Percentiles rank a stretch among this genome's conserved stretches.
Evolutionary conservation across 2,113 vertebrate species (phyloP).

Genomic region (Danio rerio): DNA sequence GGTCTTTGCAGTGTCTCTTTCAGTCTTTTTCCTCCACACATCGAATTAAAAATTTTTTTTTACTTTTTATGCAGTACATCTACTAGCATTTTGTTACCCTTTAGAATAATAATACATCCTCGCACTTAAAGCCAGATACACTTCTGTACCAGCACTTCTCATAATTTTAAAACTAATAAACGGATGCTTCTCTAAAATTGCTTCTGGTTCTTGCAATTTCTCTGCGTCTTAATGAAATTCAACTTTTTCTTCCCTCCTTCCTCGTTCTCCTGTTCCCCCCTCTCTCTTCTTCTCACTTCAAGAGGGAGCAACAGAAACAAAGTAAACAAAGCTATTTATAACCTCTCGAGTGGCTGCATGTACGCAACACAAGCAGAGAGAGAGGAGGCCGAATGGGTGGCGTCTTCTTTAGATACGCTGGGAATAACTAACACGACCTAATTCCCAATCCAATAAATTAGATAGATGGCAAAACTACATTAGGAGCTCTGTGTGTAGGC

Average conservation of each 20-base stretch:
- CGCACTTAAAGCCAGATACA: not conserved
- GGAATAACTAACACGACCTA: conserved; percentile 30
- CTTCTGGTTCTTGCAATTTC: not conserved
- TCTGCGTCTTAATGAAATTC: not conserved
- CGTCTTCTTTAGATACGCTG: conserved; percentile 26
- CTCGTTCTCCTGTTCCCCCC: conserved; percentile 46
- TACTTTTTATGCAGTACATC: too few relatives aligned
- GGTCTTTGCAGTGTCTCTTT: too few relatives aligned
- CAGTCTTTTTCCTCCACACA: too few relatives aligned
- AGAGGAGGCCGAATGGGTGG: conserved; percentile 13
- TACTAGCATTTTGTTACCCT: too few relatives aligned
- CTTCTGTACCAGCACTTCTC: not conserved
- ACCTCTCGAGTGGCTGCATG: conserved; percentile 59
- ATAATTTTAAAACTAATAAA: not conserved
- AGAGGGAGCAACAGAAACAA: conserved; percentile 26
- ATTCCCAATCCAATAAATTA: conserved; percentile 29
- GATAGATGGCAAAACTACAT: conserved; percentile 15
- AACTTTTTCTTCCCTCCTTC: conserved; percentile 8
- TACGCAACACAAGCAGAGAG: conserved; percentile 23
- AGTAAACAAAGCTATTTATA: conserved; percentile 55
- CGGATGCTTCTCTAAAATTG: not conserved
- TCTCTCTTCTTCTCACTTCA: not conserved
- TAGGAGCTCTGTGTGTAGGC: conserved; percentile 11
- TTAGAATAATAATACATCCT: not conserved
- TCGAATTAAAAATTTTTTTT: too few relatives aligned